A percentile compares a stretch with the other conserved stretches of the same genome.
These are phyloP conservation scores for Lucilia sericata DNA, from an alignment of 1,140 invertebrate genomes.

Conservation along the genomic window DNA sequence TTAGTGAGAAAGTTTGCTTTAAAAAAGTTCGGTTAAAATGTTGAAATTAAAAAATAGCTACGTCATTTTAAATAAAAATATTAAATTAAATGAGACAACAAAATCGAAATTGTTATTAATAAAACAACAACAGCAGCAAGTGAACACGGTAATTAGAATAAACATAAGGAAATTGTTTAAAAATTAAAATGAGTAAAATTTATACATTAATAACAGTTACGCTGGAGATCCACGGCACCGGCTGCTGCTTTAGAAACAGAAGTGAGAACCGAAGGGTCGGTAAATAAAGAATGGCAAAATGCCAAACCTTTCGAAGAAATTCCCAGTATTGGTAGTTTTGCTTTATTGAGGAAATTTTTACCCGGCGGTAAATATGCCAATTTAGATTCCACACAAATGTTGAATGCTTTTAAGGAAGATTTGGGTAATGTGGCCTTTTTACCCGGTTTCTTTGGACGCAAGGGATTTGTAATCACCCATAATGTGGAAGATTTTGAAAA, in stretches of 20 bases:
- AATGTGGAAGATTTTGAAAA: slow-evolving; percentile 46
- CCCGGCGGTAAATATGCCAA: slow-evolving; percentile 43
- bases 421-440: slow-evolving; percentile 57
- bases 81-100: background rate
- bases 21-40: background rate
- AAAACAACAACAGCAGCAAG: background rate
- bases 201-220: background rate
- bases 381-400: background rate
- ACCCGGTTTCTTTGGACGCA: slow-evolving; percentile 36
- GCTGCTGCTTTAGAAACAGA: background rate
- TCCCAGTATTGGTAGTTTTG: slow-evolving; percentile 21
- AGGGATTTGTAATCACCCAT: slow-evolving; percentile 34
- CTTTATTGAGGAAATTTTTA: slow-evolving; percentile 43
- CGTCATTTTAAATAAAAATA: background rate
- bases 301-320: slow-evolving; percentile 47
- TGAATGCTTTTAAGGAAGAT: slow-evolving; percentile 49
- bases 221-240: background rate
- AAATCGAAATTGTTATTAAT: background rate
- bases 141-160: background rate
- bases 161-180: too few species aligned
- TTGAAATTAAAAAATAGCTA: background rate
- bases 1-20: background rate
- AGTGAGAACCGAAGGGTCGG: background rate
- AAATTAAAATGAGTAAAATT: background rate
- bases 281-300: slow-evolving; percentile 26